Conservation (phyloP, 2,113 vertebrate species). For the Fulica atra region DNA sequence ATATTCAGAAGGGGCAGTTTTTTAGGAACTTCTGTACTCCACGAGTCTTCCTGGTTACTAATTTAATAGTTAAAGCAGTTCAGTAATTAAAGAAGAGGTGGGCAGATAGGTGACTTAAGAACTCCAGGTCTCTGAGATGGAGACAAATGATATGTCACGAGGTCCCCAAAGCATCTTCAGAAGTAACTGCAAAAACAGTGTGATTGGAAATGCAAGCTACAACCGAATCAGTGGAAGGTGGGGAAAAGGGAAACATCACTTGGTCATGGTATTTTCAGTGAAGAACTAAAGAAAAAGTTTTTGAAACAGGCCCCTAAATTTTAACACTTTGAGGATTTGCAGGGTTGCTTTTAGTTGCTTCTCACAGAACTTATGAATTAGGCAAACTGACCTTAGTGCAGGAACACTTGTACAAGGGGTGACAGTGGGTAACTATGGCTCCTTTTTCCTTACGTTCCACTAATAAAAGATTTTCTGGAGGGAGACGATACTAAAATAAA, state of each 20-base stretch:
- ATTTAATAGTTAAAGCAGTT: background rate
- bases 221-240: background rate
- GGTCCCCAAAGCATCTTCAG: background rate
- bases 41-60: background rate
- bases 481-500: background rate
- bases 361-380: background rate
- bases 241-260: background rate
- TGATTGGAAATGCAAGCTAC: background rate
- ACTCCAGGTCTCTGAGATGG: background rate
- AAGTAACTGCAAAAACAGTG: background rate
- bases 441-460: background rate
- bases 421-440: background rate
- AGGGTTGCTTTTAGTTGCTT: background rate
- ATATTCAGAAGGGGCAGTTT: background rate
- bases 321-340: background rate
- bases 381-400: background rate
- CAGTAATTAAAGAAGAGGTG: background rate
- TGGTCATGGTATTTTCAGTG: background rate
- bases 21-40: background rate
- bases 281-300: background rate
- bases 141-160: fast-evolving
- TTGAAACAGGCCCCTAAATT: background rate
- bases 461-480: background rate
- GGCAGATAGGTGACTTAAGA: background rate
- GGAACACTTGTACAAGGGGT: background rate